A percentile compares a stretch with the other conserved stretches of the same genome.
Evolutionary conservation across 2,888 invertebrate species (phyloP).

Genomic region (Vandiemenella viatica): DNA sequence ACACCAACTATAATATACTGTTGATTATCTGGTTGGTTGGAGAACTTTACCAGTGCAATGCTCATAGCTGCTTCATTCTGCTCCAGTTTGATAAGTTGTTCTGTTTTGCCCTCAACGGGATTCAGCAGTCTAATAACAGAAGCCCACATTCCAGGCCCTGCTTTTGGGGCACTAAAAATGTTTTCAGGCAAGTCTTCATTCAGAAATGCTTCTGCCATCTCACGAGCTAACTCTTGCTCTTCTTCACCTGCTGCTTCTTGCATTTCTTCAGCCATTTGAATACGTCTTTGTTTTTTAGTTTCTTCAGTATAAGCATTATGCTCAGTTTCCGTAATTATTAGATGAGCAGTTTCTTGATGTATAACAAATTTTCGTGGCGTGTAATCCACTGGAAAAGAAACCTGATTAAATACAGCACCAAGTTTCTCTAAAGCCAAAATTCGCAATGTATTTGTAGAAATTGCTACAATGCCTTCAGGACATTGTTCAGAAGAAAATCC

Average conservation of each 20-base stretch:
- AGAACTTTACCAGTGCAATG: slow-evolving; percentile 68
- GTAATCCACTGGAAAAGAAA: slow-evolving; percentile 80
- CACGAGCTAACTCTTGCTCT: slow-evolving; percentile 82
- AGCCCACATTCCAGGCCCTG: slow-evolving; percentile 93
- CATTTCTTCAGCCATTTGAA: slow-evolving; percentile 98
- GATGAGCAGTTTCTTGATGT: slow-evolving; percentile 77
- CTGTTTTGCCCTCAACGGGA: slow-evolving; percentile 64
- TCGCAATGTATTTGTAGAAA: slow-evolving; percentile 90
- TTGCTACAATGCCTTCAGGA: slow-evolving; percentile 97
- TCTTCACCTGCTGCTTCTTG: slow-evolving; percentile 92
- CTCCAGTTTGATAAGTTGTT: slow-evolving; percentile 63
- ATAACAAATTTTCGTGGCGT: slow-evolving; percentile 92
- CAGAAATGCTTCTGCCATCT: slow-evolving; percentile 94
- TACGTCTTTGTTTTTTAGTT: slow-evolving; percentile 78
- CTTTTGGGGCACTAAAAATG: slow-evolving; percentile 89
- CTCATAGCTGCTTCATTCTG: slow-evolving; percentile 95
- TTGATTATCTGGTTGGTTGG: slow-evolving; percentile 41
- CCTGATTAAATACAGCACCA: slow-evolving; percentile 96
- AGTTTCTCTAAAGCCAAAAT: slow-evolving; percentile 96
- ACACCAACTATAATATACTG: slow-evolving; percentile 71
- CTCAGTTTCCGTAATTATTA: slow-evolving; percentile 90
- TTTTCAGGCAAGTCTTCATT: slow-evolving; percentile 89
- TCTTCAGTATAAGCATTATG: slow-evolving; percentile 97
- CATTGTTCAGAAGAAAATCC: slow-evolving; percentile 93
- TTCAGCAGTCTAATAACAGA: slow-evolving; percentile 76